phyloP scores from a whole-genome alignment of 2,113 vertebrate species.

The Rallus limicola region DNA sequence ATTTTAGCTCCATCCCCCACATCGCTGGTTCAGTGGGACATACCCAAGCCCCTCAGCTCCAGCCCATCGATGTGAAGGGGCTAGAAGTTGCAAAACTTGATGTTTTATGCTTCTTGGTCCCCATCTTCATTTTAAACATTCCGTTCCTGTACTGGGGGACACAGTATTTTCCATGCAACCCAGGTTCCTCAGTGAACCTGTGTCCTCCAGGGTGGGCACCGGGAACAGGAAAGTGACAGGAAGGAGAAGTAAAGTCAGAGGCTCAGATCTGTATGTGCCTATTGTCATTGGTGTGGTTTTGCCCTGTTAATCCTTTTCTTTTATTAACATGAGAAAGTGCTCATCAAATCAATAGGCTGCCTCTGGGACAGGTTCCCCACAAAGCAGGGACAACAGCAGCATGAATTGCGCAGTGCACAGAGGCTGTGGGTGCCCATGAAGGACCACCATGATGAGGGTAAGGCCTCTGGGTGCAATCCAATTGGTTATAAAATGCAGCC shows the following conservation, averaged over 20 bases:
- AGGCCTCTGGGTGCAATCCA: rapidly evolving
- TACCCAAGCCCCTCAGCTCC: neutral
- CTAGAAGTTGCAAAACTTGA: neutral
- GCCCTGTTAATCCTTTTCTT: neutral
- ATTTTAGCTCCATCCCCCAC: neutral
- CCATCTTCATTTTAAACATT: neutral
- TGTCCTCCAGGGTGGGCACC: neutral
- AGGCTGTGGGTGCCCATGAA: neutral
- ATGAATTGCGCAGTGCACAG: neutral
- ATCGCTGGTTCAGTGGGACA: neutral
- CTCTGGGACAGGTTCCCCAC: neutral
- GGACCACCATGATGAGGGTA: neutral
- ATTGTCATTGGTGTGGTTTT: neutral
- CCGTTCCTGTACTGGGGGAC: neutral
- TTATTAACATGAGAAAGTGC: neutral
- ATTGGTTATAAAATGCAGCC: neutral
- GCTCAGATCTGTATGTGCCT: rapidly evolving
- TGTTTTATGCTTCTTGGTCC: neutral
- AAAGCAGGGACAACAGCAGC: neutral
- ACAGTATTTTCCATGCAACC: neutral
- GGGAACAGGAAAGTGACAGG: neutral
- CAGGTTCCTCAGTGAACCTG: neutral
- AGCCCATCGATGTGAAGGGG: neutral
- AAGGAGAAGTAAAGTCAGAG: neutral
- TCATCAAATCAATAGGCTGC: neutral